A percentile compares a stretch with the other conserved stretches of the same genome.
Conservation (phyloP, 2,888 invertebrate species). For the Eupithecia pulchellata region DNA sequence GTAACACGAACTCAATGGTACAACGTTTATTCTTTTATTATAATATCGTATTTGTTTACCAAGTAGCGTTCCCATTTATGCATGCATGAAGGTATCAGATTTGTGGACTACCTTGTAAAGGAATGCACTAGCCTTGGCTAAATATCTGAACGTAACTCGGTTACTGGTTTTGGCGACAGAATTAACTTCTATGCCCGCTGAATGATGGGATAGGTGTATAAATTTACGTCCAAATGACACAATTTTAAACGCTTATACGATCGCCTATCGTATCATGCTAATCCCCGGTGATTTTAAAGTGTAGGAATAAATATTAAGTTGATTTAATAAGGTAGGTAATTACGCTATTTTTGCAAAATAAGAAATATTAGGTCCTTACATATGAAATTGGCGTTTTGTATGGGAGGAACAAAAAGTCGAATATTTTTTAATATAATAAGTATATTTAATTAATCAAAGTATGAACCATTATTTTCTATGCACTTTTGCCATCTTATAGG, state of each 20-base stretch:
- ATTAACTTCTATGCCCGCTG: neutral
- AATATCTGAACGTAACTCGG: neutral
- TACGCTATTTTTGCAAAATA: neutral
- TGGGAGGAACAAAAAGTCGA: too few relatives aligned
- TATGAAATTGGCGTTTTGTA: too few relatives aligned
- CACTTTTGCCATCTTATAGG: too few relatives aligned
- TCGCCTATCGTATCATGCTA: neutral
- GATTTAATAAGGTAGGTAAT: neutral
- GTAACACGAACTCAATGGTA: neutral
- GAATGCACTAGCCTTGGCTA: neutral
- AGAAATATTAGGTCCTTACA: too few relatives aligned
- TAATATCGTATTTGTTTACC: neutral
- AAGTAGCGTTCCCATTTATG: neutral
- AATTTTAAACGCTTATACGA: neutral
- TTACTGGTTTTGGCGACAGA: neutral
- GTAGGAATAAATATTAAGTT: neutral
- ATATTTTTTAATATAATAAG: too few relatives aligned
- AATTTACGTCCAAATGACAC: too few relatives aligned
- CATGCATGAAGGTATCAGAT: neutral
- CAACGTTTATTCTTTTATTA: neutral
- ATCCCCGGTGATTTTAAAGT: neutral
- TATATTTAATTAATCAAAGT: too few relatives aligned
- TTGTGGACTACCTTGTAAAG: conserved; percentile 6
- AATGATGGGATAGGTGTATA: too few relatives aligned
- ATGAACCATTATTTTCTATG: too few relatives aligned